phyloP scores from a whole-genome alignment of 1,140 invertebrate genomes.

The Zaprionus vittiger region DNA sequence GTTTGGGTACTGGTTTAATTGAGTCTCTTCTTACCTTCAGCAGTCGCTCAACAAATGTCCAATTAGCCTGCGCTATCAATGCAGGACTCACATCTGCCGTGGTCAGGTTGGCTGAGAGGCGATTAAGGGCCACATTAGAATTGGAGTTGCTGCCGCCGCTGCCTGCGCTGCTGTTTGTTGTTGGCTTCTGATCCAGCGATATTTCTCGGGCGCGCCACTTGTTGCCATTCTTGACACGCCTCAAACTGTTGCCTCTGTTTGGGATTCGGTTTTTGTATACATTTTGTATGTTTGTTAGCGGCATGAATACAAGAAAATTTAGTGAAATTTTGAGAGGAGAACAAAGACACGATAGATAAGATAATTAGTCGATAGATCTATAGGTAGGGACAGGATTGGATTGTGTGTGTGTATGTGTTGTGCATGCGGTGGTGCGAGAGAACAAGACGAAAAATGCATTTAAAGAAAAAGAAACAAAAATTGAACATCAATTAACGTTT shows the following conservation, averaged over 20 bases:
- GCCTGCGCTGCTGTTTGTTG: not conserved
- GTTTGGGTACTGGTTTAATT: not conserved
- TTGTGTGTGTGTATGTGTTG: not conserved
- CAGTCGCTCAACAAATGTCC: conserved; percentile 98
- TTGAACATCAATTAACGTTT: conserved; percentile 27
- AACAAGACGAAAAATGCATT: conserved; percentile 41
- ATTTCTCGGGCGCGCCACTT: conserved; percentile 87
- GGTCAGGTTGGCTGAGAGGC: conserved; percentile 78
- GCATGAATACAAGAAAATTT: conserved; percentile 57
- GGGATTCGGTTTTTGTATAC: conserved; percentile 40
- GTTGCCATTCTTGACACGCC: conserved; percentile 86
- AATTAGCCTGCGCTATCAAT: conserved; percentile 98
- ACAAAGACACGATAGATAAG: conserved; percentile 43
- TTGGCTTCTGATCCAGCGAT: conserved; percentile 85
- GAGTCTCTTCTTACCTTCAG: conserved; percentile 89
- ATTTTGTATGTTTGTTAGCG: conserved; percentile 61
- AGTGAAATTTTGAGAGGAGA: conserved; percentile 65
- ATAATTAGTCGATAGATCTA: conserved; percentile 55
- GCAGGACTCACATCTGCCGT: conserved; percentile 85
- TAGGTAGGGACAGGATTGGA: conserved; percentile 9
- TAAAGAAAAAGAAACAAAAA: conserved; percentile 62
- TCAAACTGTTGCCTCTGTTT: conserved; percentile 86
- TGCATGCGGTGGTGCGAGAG: conserved; percentile 58
- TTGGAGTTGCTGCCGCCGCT: conserved; percentile 26
- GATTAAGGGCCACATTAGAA: conserved; percentile 67